phyloP scores from a whole-genome alignment of 2,113 vertebrate species.

The Phyllostomus discolor region DNA sequence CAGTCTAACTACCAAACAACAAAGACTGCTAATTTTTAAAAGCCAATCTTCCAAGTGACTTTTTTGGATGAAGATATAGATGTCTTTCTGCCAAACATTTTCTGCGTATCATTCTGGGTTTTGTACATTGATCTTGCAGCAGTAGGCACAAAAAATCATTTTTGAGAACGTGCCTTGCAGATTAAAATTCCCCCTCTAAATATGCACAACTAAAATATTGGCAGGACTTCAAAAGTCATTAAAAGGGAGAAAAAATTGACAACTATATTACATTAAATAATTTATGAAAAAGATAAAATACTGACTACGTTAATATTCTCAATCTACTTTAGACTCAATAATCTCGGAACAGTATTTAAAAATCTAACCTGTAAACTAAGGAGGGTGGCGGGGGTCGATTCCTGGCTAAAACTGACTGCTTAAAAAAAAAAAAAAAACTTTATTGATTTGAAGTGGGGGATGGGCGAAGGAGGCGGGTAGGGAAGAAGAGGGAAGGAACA shows the following conservation, averaged over 20 bases:
- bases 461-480: too few species aligned
- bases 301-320: background rate
- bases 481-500: too few species aligned
- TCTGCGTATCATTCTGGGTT: background rate
- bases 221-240: background rate
- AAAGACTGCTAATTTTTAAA: background rate
- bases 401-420: background rate
- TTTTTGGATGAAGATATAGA: background rate
- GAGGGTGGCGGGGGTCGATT: rapidly evolving
- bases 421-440: too few species aligned
- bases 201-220: background rate
- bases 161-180: background rate
- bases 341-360: background rate
- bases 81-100: background rate
- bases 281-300: background rate
- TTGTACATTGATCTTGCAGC: background rate
- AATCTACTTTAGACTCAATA: background rate
- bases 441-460: too few species aligned
- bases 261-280: background rate
- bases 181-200: background rate
- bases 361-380: background rate
- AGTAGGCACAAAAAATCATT: background rate
- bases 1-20: background rate
- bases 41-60: background rate
- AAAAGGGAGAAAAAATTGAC: background rate